Percentiles rank a stretch among this genome's conserved stretches.
Evolutionary conservation across 2,797 vertebrate genomes (phyloP).

Genomic region (Molossus molossus): DNA sequence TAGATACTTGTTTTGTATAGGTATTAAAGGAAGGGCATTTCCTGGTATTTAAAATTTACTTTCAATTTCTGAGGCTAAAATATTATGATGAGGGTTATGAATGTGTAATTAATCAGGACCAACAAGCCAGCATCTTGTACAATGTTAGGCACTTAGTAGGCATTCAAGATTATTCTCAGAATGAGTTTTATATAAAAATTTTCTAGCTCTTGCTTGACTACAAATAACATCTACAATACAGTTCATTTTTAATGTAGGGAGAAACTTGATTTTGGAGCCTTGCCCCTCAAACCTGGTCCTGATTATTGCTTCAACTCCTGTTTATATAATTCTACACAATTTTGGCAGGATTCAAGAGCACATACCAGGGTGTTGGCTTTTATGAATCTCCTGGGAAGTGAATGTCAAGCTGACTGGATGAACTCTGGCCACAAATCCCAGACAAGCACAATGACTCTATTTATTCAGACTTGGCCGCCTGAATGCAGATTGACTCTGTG

Average conservation of each 20-base stretch:
- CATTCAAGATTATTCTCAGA: constrained; percentile 36
- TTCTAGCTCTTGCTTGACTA: constrained; percentile 34
- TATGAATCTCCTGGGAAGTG: constrained; percentile 91
- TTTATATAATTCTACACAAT: constrained; percentile 92
- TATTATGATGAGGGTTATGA: constrained; percentile 44
- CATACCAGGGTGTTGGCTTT: constrained; percentile 93
- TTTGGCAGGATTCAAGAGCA: constrained; percentile 91
- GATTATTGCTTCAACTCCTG: constrained; percentile 90
- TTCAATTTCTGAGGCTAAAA: constrained; percentile 69
- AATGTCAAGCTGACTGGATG: constrained; percentile 91
- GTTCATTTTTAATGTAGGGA: constrained; percentile 76
- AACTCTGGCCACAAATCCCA: constrained; percentile 93
- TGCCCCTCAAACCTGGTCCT: constrained; percentile 85
- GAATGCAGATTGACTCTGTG: constrained; percentile 91
- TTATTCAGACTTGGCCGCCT: constrained; percentile 92
- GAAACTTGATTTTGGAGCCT: constrained; percentile 82
- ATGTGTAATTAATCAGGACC: constrained; percentile 28
- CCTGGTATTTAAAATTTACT: constrained; percentile 69
- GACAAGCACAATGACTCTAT: constrained; percentile 93
- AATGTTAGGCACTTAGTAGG: constrained; percentile 52
- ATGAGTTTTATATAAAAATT: constrained; percentile 70
- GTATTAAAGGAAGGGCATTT: constrained; percentile 57
- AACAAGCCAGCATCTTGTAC: neutral
- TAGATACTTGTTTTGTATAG: neutral
- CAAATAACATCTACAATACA: constrained; percentile 67